Percentiles rank a stretch among this genome's conserved stretches.
Conservation (phyloP, 2,113 vertebrate species). For the Sterna hirundo region DNA sequence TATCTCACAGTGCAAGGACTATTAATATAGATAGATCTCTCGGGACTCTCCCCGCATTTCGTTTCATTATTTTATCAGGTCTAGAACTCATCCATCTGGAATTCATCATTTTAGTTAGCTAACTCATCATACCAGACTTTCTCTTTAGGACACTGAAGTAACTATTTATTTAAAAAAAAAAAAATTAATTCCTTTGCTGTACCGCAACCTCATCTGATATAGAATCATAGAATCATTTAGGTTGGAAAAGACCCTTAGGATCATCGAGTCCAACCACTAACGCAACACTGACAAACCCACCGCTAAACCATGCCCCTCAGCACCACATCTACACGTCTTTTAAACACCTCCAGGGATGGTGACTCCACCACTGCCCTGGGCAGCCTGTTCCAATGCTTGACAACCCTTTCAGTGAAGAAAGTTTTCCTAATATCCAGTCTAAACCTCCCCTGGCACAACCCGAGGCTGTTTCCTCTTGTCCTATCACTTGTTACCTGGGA, state of each 20-base stretch:
- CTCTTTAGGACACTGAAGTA: neutral
- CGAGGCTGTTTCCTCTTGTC: neutral
- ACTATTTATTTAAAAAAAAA: neutral
- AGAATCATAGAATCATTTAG: neutral
- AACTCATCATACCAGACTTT: neutral
- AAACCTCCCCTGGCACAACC: neutral
- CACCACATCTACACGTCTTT: accelerated
- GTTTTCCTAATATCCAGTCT: neutral
- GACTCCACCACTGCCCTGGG: neutral
- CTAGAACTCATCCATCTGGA: neutral
- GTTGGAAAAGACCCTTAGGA: neutral
- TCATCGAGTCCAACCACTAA: neutral
- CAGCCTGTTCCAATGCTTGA: neutral
- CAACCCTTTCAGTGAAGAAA: neutral
- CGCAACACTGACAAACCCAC: neutral
- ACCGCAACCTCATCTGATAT: neutral
- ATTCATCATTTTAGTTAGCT: neutral
- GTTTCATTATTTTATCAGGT: neutral
- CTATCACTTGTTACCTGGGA: neutral
- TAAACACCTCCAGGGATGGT: neutral
- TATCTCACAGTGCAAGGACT: neutral
- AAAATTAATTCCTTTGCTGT: neutral
- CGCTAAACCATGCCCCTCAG: neutral
- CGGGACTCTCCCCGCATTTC: neutral
- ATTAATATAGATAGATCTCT: neutral